Conservation (phyloP, 2,113 vertebrate genomes). For the Austrofundulus limnaeus region DNA sequence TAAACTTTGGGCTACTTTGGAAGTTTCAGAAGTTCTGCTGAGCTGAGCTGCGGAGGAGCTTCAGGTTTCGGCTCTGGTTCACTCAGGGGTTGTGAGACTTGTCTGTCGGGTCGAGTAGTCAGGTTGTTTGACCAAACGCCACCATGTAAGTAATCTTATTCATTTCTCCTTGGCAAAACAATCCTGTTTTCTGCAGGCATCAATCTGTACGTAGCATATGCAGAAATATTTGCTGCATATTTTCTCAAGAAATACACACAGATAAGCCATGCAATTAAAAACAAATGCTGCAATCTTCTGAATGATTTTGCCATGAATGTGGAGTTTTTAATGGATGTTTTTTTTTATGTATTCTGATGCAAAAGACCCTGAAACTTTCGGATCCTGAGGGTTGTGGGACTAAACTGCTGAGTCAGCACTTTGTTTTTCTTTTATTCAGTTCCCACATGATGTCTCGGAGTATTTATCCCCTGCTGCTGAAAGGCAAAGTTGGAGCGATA, state of each 20-base stretch:
- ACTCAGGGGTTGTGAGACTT: constrained; percentile 13
- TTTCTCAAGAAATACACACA: not conserved
- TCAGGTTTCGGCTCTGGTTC: constrained; percentile 5
- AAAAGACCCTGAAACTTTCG: not conserved
- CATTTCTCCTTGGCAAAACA: constrained; percentile 16
- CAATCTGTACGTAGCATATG: constrained; percentile 8
- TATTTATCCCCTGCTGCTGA: no score
- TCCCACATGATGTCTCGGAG: not conserved
- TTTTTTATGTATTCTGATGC: not conserved
- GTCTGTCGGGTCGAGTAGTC: no score
- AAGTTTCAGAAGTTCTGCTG: constrained; percentile 24
- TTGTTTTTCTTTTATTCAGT: not conserved
- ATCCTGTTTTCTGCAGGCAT: constrained; percentile 18
- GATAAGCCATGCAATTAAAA: not conserved
- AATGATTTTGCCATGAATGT: no score
- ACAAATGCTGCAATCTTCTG: no score
- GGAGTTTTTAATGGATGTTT: no score
- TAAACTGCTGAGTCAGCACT: not conserved
- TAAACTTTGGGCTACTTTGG: constrained; percentile 53
- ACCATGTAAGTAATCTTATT: constrained; percentile 4
- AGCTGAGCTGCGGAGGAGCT: constrained; percentile 39
- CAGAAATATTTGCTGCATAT: not conserved
- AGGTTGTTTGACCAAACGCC: no score
- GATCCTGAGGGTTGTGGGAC: not conserved
- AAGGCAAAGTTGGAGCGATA: no score